These are phyloP conservation scores for Drosophila biarmipes DNA, from an alignment of 1,140 invertebrate genomes.

Conservation along the genomic window DNA sequence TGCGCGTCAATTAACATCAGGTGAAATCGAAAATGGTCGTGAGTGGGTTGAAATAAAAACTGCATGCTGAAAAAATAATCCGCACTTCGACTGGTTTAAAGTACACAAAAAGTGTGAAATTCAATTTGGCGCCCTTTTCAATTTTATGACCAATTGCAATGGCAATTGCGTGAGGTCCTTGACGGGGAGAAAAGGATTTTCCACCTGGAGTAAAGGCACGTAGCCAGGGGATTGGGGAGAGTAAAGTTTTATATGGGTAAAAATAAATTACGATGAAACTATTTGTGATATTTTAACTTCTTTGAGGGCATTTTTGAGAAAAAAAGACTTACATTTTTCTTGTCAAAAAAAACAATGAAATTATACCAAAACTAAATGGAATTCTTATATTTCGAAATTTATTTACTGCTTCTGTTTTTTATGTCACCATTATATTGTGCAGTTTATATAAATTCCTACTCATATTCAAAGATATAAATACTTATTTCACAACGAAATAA, in stretches of 20 bases:
- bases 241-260: neutral
- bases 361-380: too few relatives aligned
- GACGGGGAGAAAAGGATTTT: constrained; percentile 15
- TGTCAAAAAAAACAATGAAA: too few relatives aligned
- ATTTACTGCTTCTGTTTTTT: too few relatives aligned
- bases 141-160: constrained; percentile 37
- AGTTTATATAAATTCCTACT: too few relatives aligned
- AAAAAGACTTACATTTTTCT: too few relatives aligned
- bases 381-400: too few relatives aligned
- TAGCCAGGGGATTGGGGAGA: neutral
- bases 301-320: neutral
- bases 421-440: too few relatives aligned
- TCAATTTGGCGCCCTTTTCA: constrained; percentile 55
- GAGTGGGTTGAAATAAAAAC: constrained; percentile 18
- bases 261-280: neutral
- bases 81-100: constrained; percentile 39
- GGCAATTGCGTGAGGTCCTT: constrained; percentile 7
- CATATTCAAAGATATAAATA: too few relatives aligned
- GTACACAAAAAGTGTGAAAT: constrained; percentile 46
- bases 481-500: too few relatives aligned
- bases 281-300: neutral
- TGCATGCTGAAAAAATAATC: constrained; percentile 30
- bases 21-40: neutral
- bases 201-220: neutral
- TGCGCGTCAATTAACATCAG: constrained; percentile 46